Evolutionary conservation across 2,888 invertebrate species (phyloP).

Genomic region (Pseudococcus jackbeardsleyi): DNA sequence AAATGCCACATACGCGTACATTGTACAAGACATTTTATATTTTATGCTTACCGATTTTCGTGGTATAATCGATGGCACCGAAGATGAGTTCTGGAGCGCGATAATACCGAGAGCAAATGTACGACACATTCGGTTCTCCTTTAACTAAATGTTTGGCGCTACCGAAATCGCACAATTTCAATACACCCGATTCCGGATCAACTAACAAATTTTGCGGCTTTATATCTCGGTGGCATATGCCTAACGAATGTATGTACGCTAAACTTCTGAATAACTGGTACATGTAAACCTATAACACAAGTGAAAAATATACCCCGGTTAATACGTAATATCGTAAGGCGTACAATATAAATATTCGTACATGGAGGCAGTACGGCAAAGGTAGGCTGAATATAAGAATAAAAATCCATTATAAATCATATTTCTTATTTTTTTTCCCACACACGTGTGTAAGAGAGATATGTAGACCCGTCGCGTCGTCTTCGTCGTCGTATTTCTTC

Average conservation of each 20-base stretch:
- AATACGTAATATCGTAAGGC: neutral
- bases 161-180: conserved; percentile 99
- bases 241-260: conserved; percentile 98
- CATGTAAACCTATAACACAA: conserved; percentile 88
- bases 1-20: too few relatives aligned
- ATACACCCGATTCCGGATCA: conserved; percentile 96
- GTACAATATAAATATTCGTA: neutral
- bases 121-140: conserved; percentile 94
- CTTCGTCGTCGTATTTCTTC: neutral
- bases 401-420: conserved; percentile 22
- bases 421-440: neutral
- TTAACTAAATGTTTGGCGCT: conserved; percentile 92
- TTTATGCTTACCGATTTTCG: conserved; percentile 83
- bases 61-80: conserved; percentile 98
- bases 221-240: conserved; percentile 99
- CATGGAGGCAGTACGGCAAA: too few relatives aligned
- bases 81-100: conserved; percentile 99
- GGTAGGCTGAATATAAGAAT: neutral
- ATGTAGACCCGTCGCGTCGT: neutral
- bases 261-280: conserved; percentile 99
- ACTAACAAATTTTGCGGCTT: conserved; percentile 98
- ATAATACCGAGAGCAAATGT: conserved; percentile 99
- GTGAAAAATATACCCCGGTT: neutral
- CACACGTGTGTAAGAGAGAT: neutral
- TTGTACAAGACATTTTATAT: too few relatives aligned